Conservation (phyloP, 2,113 vertebrate species). For the Typhlomys cinereus region DNA sequence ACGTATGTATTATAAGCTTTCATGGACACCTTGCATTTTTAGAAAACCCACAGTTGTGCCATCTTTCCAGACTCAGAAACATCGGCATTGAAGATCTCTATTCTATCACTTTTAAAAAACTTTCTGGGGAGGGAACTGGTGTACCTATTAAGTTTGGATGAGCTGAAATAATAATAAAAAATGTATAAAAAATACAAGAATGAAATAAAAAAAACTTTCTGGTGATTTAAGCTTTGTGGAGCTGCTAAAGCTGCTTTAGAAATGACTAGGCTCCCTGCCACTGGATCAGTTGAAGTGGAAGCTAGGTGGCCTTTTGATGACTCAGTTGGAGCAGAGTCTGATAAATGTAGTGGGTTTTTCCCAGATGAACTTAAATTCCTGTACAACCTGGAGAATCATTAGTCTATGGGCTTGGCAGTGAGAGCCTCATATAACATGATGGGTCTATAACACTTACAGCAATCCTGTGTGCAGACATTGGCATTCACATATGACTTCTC, state of each 20-base stretch:
- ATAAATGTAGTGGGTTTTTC: constrained; percentile 46
- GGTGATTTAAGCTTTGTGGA: constrained; percentile 36
- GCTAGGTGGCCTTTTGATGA: background rate
- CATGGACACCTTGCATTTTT: background rate
- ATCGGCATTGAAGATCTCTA: background rate
- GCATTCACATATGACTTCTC: constrained; percentile 61
- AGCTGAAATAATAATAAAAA: too few species aligned
- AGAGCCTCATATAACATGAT: constrained; percentile 68
- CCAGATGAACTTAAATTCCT: constrained; percentile 46
- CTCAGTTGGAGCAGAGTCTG: constrained; percentile 44
- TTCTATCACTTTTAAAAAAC: background rate
- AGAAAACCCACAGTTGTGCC: background rate
- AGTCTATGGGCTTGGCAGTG: constrained; percentile 59
- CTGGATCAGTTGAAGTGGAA: background rate
- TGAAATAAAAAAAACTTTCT: constrained; percentile 12
- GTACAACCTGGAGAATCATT: constrained; percentile 61
- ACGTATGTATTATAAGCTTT: background rate
- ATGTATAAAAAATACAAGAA: too few species aligned
- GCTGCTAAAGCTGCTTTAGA: background rate
- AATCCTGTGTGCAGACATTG: constrained; percentile 62
- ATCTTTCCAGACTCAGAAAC: background rate
- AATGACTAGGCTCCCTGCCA: background rate
- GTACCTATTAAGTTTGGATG: too few species aligned
- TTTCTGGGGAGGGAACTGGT: too few species aligned
- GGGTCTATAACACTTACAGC: constrained; percentile 64